Percentiles rank a stretch among this genome's conserved stretches.
Conservation (phyloP, 1,140 invertebrate species). For the Holcopasites calliopsidis region DNA sequence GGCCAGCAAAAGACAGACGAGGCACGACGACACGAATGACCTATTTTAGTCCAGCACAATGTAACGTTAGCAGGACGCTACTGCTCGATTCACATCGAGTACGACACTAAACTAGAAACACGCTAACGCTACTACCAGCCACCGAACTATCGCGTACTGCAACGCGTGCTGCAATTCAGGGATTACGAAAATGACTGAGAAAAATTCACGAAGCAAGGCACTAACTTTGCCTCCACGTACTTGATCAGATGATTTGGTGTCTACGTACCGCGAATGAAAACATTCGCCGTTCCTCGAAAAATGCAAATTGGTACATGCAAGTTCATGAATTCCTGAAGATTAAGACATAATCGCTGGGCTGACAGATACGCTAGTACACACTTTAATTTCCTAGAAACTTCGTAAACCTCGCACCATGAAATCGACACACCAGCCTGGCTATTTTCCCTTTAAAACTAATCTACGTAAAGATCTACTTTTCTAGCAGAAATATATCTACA, state of each 20-base stretch:
- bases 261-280: slow-evolving; percentile 45
- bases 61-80: not conserved
- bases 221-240: slow-evolving; percentile 20
- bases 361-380: not conserved
- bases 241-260: slow-evolving; percentile 11
- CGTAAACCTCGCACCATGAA: too few species aligned
- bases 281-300: slow-evolving; percentile 39
- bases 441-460: too few species aligned
- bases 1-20: not conserved
- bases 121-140: too few species aligned
- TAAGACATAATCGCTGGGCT: slow-evolving; percentile 2
- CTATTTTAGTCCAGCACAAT: not conserved
- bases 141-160: too few species aligned
- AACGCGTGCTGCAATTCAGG: not conserved
- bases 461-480: too few species aligned
- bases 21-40: not conserved
- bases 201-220: slow-evolving; percentile 4
- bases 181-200: slow-evolving; percentile 2
- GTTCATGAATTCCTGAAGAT: too few species aligned
- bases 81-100: not conserved
- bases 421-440: too few species aligned
- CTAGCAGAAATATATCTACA: too few species aligned
- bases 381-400: too few species aligned
- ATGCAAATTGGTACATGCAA: slow-evolving; percentile 46
- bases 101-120: not conserved